Conservation (phyloP, 2,888 invertebrate genomes). For the Barypeithes pellucidus region DNA sequence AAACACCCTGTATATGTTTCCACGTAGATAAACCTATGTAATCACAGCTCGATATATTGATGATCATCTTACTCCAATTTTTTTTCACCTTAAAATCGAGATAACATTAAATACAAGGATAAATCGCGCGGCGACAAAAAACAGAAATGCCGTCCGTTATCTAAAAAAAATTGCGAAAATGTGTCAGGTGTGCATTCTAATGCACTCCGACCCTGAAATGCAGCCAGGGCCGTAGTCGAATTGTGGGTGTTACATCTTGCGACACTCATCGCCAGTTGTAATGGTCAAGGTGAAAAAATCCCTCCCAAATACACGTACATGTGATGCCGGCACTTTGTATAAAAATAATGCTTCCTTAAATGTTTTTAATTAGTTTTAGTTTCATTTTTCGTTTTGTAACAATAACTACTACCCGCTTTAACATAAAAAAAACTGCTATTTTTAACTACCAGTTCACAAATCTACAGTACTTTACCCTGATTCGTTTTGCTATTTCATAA, state of each 20-base stretch:
- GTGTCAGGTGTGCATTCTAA: slow-evolving; percentile 51
- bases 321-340: slow-evolving; percentile 57
- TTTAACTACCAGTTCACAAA: background rate
- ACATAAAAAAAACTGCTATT: slow-evolving; percentile 4
- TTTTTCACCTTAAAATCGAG: background rate
- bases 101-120: slow-evolving; percentile 14
- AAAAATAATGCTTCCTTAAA: slow-evolving; percentile 60
- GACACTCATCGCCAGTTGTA: slow-evolving; percentile 49
- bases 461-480: too few relatives aligned
- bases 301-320: slow-evolving; percentile 59
- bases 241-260: slow-evolving; percentile 43
- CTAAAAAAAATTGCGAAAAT: slow-evolving; percentile 29
- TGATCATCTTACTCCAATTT: background rate
- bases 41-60: too few relatives aligned
- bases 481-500: too few relatives aligned
- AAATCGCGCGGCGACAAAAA: slow-evolving; percentile 24
- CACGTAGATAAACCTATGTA: too few relatives aligned
- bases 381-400: slow-evolving; percentile 32
- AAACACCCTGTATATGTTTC: too few relatives aligned
- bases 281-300: slow-evolving; percentile 64
- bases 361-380: slow-evolving; percentile 33
- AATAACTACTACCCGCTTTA: slow-evolving; percentile 31
- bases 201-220: slow-evolving; percentile 64
- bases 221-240: slow-evolving; percentile 51
- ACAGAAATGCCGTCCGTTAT: slow-evolving; percentile 17